phyloP scores from a whole-genome alignment of 2,113 vertebrate species.

The Pangasianodon hypophthalmus region DNA sequence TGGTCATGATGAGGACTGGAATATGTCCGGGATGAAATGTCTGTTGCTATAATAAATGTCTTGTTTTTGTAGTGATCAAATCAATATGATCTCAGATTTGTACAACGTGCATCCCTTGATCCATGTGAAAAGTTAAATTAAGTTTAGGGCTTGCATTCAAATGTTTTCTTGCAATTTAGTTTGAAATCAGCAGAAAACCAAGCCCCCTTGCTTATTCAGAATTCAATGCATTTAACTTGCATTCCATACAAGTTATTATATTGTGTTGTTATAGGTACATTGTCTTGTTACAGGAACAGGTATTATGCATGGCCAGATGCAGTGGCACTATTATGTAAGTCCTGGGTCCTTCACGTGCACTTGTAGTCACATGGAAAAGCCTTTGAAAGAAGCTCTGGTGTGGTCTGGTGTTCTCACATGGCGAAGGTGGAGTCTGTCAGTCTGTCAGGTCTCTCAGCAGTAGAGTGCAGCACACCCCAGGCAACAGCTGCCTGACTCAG shows the following conservation, averaged over 20 bases:
- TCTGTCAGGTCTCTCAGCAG: slow-evolving; percentile 46
- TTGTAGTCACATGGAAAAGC: slow-evolving; percentile 17
- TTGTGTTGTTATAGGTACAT: not conserved
- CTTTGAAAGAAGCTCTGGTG: slow-evolving; percentile 11
- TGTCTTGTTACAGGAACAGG: not conserved
- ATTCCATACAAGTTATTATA: not conserved
- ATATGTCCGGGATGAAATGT: not conserved
- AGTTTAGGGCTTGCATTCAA: not conserved
- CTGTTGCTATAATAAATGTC: slow-evolving; percentile 5
- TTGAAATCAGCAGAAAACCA: not conserved
- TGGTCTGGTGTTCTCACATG: slow-evolving; percentile 42
- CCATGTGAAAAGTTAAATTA: not conserved
- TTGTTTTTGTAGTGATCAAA: not conserved
- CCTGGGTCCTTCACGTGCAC: slow-evolving; percentile 14
- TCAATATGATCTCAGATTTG: not conserved
- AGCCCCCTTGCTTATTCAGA: not conserved
- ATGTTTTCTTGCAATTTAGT: not conserved
- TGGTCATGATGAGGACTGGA: not conserved
- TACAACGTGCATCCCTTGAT: not conserved
- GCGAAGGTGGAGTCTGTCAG: slow-evolving; percentile 39
- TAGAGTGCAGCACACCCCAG: slow-evolving; percentile 33
- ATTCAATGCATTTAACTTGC: not conserved
- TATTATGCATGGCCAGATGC: not conserved
- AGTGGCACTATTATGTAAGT: not conserved
- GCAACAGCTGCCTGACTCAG: slow-evolving; percentile 36